Evolutionary conservation across 2,888 invertebrate genomes (phyloP), one percentile per base, ranked within the genome.

Genomic region (Cataglyphis albicans): DNA sequence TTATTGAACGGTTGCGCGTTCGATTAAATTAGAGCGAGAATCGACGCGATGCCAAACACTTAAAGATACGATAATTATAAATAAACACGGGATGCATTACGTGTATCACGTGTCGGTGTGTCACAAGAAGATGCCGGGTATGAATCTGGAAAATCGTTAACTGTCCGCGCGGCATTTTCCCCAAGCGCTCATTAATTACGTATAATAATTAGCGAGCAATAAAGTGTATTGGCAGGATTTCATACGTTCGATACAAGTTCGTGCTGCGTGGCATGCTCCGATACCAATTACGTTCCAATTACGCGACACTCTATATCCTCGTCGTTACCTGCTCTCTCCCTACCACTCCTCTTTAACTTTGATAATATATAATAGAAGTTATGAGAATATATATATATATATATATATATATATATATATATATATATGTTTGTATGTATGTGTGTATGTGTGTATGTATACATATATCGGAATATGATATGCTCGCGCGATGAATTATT

Each of bases 271-370:
- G 63, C 63, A 63, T 57, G 70, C 41, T 70, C 70, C 72, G 35
- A 80, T 80, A 70, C 44, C 78, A 70, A 80, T 80, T 80, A 80
- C 32, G 32, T 80, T 80, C 72, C 78, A 80, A 80, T 80, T 80
- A 70, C 78, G 57, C 70, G 76, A 76, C 52, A 76, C 78, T 78
- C 70, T 32, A 64, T 18, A 32, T 64, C n/a, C n/a, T n/a, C 44
- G 21, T 44, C 72, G 67, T 76, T 38, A 67, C 25, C 64, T 18
- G 9, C 29, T 0, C 38, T n/a, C 44, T 67, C 44, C 3, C 12
- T 38, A 3, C 15, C 55, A 15, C 25, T 25, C 25, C 75, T 65
- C 67, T 44, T 59, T 59, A 35, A 70, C 59, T 70, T 70, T 41
- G 32, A n/a, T 35, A 48, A 70, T 35, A 68, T 44, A 68, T 78